A percentile compares a stretch with the other conserved stretches of the same genome.
Conservation (phyloP, 2,888 invertebrate species). For the Synanthedon vespiformis region DNA sequence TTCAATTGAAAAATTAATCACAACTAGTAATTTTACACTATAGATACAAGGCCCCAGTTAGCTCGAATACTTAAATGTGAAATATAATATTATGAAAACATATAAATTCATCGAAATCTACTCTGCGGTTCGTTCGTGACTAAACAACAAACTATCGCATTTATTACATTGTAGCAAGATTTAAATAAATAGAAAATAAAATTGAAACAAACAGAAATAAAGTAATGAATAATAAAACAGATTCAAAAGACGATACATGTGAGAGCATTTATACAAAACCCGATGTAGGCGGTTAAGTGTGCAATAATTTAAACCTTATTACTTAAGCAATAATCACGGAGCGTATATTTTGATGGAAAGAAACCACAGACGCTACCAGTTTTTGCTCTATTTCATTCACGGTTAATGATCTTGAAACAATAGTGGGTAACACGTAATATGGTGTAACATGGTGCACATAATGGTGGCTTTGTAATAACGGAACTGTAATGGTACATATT, state of each 20-base stretch:
- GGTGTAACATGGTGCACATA: conserved; percentile 13
- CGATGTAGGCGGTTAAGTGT: not conserved
- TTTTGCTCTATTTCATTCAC: conserved; percentile 10
- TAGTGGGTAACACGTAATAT: conserved; percentile 20
- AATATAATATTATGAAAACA: too few species aligned
- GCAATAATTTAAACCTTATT: not conserved
- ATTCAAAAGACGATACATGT: not conserved
- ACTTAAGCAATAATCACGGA: not conserved
- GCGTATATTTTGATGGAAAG: not conserved
- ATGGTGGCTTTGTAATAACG: not conserved
- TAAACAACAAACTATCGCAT: too few species aligned
- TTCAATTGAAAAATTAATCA: too few species aligned
- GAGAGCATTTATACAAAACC: not conserved
- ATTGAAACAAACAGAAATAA: too few species aligned
- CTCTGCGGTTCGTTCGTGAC: too few species aligned
- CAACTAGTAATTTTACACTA: too few species aligned
- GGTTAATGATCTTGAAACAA: conserved; percentile 16
- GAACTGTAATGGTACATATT: not conserved
- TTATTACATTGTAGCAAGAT: too few species aligned
- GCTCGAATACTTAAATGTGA: too few species aligned
- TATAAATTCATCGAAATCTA: too few species aligned
- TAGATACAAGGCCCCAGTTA: too few species aligned
- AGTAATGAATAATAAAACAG: not conserved
- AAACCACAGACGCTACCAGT: not conserved
- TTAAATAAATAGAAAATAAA: too few species aligned